Evolutionary conservation across 2,113 vertebrate genomes (phyloP).

Genomic region (Pterocles burchelli): DNA sequence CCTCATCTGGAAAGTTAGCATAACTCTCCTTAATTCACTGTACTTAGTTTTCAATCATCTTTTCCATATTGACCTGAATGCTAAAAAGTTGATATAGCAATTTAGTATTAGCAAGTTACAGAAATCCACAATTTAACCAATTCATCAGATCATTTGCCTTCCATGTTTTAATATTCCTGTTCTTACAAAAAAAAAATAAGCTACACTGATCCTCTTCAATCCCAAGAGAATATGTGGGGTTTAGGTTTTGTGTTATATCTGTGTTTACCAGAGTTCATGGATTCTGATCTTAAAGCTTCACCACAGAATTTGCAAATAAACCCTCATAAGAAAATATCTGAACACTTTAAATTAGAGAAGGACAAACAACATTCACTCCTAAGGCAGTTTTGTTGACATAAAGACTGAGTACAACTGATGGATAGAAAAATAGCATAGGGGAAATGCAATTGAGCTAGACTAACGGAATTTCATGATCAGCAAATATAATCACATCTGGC

Average conservation of each 20-base stretch:
- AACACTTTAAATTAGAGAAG: conserved; percentile 39
- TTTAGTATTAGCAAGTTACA: background rate
- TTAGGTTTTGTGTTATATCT: background rate
- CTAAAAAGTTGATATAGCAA: background rate
- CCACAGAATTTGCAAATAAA: conserved; percentile 15
- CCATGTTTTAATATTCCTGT: background rate
- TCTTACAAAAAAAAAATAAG: background rate
- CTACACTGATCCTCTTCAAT: conserved; percentile 10
- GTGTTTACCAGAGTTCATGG: background rate
- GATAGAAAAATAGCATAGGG: background rate
- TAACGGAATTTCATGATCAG: background rate
- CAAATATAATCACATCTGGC: background rate
- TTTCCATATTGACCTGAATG: background rate
- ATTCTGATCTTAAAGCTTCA: conserved; percentile 7
- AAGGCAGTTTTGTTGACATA: conserved; percentile 26
- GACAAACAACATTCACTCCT: background rate
- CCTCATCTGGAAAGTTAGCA: background rate
- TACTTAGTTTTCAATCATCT: background rate
- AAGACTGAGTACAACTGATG: background rate
- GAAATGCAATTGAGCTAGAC: background rate
- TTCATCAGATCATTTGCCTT: background rate
- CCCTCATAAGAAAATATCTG: background rate
- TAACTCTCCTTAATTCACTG: background rate
- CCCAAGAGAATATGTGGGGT: background rate
- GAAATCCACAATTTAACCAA: background rate